Conservation (phyloP, 2,113 vertebrate species). For the Astatotilapia flaviijosephi region DNA sequence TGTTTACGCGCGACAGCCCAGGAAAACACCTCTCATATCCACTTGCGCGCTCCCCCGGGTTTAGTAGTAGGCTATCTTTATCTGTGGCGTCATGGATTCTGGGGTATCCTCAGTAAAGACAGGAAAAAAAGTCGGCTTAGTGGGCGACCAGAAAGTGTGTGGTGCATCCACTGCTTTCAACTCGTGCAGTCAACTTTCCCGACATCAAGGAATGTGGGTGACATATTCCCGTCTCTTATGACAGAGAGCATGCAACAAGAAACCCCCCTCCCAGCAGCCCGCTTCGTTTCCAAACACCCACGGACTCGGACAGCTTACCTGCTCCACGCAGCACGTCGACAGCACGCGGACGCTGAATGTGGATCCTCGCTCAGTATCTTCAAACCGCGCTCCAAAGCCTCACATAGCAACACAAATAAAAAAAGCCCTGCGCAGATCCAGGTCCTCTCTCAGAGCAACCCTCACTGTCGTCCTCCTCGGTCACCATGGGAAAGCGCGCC, state of each 20-base stretch:
- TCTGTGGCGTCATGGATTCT: not conserved
- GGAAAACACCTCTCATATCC: not conserved
- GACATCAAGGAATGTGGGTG: slow-evolving; percentile 32
- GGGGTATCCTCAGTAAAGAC: not conserved
- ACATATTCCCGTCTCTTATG: not conserved
- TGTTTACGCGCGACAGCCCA: not conserved
- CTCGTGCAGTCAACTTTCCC: slow-evolving; percentile 42
- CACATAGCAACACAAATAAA: not conserved
- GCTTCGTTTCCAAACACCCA: not conserved
- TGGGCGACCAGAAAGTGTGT: not conserved
- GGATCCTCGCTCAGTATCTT: not conserved
- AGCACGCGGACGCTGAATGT: not conserved
- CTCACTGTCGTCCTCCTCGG: not conserved
- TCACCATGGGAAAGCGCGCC: slow-evolving; percentile 28
- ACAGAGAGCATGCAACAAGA: not conserved
- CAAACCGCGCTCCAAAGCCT: not conserved
- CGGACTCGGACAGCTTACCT: slow-evolving; percentile 33
- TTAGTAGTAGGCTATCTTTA: not conserved
- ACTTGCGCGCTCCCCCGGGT: not conserved
- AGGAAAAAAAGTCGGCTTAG: not conserved
- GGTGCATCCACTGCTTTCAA: not conserved
- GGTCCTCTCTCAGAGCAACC: slow-evolving; percentile 22
- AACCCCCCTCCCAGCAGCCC: not conserved
- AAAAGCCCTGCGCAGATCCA: slow-evolving; percentile 12
- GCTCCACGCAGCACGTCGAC: not conserved